These are phyloP conservation scores for Eumaeus atala DNA, from an alignment of 1,140 invertebrate genomes.

Conservation along the genomic window DNA sequence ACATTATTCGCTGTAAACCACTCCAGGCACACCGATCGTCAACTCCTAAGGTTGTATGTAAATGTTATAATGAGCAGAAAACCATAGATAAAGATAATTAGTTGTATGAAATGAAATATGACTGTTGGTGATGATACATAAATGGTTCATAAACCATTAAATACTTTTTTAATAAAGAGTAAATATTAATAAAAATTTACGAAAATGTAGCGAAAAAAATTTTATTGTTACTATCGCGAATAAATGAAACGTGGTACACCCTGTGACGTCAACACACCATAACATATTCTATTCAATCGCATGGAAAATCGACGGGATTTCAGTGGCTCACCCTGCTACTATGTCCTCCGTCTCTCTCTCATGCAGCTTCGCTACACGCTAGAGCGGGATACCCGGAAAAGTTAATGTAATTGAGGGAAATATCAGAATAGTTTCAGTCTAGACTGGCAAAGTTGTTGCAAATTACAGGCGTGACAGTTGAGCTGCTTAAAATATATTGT, in stretches of 20 bases:
- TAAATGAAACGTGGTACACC: slow-evolving; percentile 27
- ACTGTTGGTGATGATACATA: too few relatives aligned
- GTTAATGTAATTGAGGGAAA: slow-evolving; percentile 66
- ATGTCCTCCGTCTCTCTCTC: slow-evolving; percentile 33
- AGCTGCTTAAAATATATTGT: slow-evolving; percentile 61
- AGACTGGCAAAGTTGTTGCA: slow-evolving; percentile 64
- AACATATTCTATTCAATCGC: slow-evolving; percentile 70
- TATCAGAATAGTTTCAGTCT: slow-evolving; percentile 70
- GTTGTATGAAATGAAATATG: too few relatives aligned
- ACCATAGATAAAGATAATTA: too few relatives aligned
- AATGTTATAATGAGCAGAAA: too few relatives aligned
- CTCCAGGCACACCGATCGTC: too few relatives aligned
- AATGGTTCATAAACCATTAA: too few relatives aligned
- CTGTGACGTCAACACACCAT: slow-evolving; percentile 52
- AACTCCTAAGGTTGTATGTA: too few relatives aligned
- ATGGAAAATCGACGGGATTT: slow-evolving; percentile 68
- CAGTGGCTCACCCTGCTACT: slow-evolving; percentile 45
- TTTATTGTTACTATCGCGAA: not conserved
- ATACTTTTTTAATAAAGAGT: too few relatives aligned
- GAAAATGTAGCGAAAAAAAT: not conserved
- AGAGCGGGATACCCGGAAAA: slow-evolving; percentile 36
- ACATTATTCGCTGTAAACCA: too few relatives aligned
- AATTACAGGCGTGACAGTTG: slow-evolving; percentile 55
- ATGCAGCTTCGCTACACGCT: slow-evolving; percentile 14
- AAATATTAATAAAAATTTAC: not conserved